Conservation (phyloP, 2,888 invertebrate species). For the Mayetiola destructor region DNA sequence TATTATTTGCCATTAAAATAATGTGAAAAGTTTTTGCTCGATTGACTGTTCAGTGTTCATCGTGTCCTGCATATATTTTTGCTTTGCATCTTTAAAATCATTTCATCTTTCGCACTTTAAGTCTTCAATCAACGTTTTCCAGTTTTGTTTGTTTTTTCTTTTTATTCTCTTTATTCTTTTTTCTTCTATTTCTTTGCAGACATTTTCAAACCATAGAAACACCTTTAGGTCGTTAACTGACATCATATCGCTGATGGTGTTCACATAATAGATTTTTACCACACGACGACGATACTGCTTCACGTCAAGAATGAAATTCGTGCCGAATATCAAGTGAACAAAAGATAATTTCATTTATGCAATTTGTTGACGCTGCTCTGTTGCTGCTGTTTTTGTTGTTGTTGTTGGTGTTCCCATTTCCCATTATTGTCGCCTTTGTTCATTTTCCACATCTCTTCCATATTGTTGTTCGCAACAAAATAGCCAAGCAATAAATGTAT, state of each 20-base stretch:
- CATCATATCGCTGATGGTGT: constrained; percentile 8
- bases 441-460: background rate
- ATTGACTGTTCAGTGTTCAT: background rate
- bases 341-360: constrained; percentile 11
- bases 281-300: background rate
- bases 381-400: background rate
- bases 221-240: constrained; percentile 12
- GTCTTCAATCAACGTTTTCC: background rate
- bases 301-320: background rate
- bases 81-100: too few relatives aligned
- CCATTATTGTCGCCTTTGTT: background rate
- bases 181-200: too few relatives aligned
- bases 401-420: background rate
- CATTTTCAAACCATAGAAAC: background rate
- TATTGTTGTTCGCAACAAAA: too few relatives aligned
- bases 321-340: background rate
- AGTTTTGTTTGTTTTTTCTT: background rate
- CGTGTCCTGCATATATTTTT: too few relatives aligned
- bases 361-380: background rate
- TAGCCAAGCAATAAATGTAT: too few relatives aligned
- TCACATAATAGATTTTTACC: background rate
- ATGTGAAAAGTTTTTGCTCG: constrained; percentile 7
- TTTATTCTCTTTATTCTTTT: background rate
- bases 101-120: background rate
- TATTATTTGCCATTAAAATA: constrained; percentile 14